These are phyloP conservation scores for Moxostoma hubbsi DNA, from an alignment of 2,797 vertebrate species.

Conservation along the genomic window DNA sequence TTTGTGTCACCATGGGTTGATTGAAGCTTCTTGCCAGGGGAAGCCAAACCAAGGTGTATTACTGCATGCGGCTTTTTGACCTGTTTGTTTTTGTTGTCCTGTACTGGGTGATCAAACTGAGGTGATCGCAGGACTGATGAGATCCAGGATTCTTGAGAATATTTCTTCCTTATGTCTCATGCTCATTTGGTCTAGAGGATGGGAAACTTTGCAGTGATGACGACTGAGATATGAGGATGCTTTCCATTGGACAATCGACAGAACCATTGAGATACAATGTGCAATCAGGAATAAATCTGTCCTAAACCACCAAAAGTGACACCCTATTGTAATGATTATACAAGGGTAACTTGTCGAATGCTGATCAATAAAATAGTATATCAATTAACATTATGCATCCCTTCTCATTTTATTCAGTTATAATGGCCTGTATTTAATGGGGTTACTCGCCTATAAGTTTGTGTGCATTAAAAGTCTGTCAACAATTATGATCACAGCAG, in stretches of 20 bases:
- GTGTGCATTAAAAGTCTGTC: no score
- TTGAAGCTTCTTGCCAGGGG: constrained; percentile 91
- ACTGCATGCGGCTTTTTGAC: constrained; percentile 96
- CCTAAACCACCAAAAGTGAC: neutral
- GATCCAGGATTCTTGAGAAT: constrained; percentile 10
- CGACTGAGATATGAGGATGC: constrained; percentile 14
- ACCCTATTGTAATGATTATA: neutral
- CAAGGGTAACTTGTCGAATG: no score
- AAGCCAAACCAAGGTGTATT: constrained; percentile 92
- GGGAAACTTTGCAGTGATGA: constrained; percentile 8
- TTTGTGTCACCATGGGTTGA: constrained; percentile 83
- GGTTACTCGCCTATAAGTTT: no score
- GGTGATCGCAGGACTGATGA: constrained; percentile 68
- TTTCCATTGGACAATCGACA: constrained; percentile 11
- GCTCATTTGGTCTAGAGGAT: constrained; percentile 36
- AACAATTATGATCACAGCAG: no score
- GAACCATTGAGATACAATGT: constrained; percentile 15
- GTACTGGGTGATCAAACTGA: constrained; percentile 91
- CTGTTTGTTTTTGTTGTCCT: constrained; percentile 93
- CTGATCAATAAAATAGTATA: no score
- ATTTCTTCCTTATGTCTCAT: constrained; percentile 49
- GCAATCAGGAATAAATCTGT: neutral
- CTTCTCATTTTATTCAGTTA: no score
- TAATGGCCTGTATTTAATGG: no score
- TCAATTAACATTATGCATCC: no score